These are phyloP conservation scores for Ceyx erithaca DNA, from an alignment of 2,797 vertebrate species.

Conservation along the genomic window DNA sequence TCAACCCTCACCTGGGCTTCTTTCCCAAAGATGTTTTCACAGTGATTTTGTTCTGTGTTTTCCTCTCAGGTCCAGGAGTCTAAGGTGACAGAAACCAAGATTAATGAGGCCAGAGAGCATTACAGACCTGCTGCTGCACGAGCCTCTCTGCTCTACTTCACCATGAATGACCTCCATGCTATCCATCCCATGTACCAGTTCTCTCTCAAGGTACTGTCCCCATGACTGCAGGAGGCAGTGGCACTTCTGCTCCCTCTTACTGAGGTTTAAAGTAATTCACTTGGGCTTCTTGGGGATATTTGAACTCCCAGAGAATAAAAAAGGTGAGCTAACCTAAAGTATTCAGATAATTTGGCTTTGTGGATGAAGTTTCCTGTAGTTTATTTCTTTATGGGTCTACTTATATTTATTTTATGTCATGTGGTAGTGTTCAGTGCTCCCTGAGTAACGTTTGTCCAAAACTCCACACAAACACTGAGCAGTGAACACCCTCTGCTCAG, in stretches of 20 bases:
- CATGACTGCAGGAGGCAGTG: rapidly evolving
- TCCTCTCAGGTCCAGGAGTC: slow-evolving; percentile 89
- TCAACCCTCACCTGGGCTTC: background rate
- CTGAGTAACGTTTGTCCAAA: background rate
- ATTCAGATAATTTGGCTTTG: background rate
- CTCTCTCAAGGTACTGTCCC: slow-evolving; percentile 90
- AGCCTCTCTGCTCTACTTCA: slow-evolving; percentile 94
- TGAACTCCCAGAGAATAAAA: background rate
- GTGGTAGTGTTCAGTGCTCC: rapidly evolving
- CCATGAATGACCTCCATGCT: slow-evolving; percentile 91
- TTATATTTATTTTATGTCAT: background rate
- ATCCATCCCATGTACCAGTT: slow-evolving; percentile 99
- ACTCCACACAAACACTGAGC: rapidly evolving
- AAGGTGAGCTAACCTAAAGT: background rate
- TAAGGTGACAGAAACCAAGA: slow-evolving; percentile 89
- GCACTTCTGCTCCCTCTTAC: background rate
- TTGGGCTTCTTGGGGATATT: background rate
- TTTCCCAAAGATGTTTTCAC: background rate
- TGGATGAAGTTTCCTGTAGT: background rate
- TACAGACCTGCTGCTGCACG: slow-evolving; percentile 87
- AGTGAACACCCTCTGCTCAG: too few relatives aligned
- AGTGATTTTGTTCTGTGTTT: background rate
- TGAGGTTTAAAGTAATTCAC: background rate
- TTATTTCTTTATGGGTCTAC: background rate
- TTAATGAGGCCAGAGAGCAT: slow-evolving; percentile 93